Percentiles rank a stretch among this genome's conserved stretches.
These are phyloP conservation scores for Neodiprion pinetum DNA, from an alignment of 1,140 invertebrate genomes.

Conservation along the genomic window DNA sequence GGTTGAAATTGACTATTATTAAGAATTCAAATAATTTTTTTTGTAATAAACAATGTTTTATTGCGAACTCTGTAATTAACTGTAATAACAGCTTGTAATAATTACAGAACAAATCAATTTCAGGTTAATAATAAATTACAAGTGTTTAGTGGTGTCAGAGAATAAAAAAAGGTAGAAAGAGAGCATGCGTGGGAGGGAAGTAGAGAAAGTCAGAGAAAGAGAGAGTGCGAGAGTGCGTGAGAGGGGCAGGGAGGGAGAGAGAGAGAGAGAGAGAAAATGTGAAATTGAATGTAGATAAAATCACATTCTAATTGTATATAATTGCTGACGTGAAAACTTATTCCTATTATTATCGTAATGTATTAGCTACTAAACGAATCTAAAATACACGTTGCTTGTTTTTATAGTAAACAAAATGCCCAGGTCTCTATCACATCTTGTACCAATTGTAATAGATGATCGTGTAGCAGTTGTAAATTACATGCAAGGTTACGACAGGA, in stretches of 20 bases:
- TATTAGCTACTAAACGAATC: slow-evolving; percentile 53
- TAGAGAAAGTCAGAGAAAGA: slow-evolving; percentile 32
- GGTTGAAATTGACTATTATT: background rate
- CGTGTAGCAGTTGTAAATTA: background rate
- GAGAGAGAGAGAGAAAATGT: slow-evolving; percentile 36
- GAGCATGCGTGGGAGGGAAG: slow-evolving; percentile 37
- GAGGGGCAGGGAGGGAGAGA: slow-evolving; percentile 35
- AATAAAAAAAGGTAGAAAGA: slow-evolving; percentile 19
- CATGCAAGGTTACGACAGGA: slow-evolving; percentile 18
- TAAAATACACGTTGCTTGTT: slow-evolving; percentile 57
- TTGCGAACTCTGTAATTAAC: background rate
- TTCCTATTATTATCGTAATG: slow-evolving; percentile 56
- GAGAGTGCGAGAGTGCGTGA: slow-evolving; percentile 34
- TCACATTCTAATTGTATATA: slow-evolving; percentile 55
- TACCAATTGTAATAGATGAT: background rate
- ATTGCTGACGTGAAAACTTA: slow-evolving; percentile 57
- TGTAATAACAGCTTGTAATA: background rate
- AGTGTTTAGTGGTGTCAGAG: background rate
- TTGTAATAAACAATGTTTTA: background rate
- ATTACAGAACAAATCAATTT: background rate
- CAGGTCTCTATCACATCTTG: slow-evolving; percentile 14
- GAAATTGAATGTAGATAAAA: background rate
- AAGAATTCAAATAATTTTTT: background rate
- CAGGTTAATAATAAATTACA: background rate
- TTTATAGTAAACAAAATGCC: slow-evolving; percentile 47